Evolutionary conservation across 30 jellyfish, hydroid and myxozoan genomes (phyloP), one percentile per base, ranked within the genome.

Genomic region (Turritopsis rubra): DNA sequence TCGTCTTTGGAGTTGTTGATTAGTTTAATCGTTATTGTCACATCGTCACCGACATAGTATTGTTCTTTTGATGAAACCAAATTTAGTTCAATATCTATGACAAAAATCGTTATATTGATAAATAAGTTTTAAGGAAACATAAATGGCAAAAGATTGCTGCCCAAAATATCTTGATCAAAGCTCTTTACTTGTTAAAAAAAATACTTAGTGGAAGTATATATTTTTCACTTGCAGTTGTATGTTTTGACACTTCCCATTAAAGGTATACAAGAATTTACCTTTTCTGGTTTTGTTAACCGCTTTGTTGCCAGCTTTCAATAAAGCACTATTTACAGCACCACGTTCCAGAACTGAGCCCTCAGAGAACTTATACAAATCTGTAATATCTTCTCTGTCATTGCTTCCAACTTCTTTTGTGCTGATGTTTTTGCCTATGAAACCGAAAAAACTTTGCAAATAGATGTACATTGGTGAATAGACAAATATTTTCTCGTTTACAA

Each of bases 381-480:
- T 89, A 23, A 94, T 87, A 83, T 94, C 99, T 27, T 89, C 76
- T 52, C 95, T 66, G 54, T 54, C 81, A 65, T 53, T 29, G 19
- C 41, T 80, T n/a, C 99, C 99, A 53, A 94, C 94, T 20, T 89
- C 92, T 65, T 94, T 94, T 1, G 97, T 89, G 84, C 96, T 87
- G 66, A 91, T 84, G 16, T 84, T 87, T 82, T 84, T 84, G 18
- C 97, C 97, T 91, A 18, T 41, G 22, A 25, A 21, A 66, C 54
- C 60, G 23, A 19, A 41, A 41, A 3, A 41, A 41, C 60, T 13
- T 41, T 41, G 60, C 13, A 41, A 41, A 41, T 41, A 41, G 60
- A n/a, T 41, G 60, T 13, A 41, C 60, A 5, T 3, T 13, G 13
- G 60, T 41, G 13, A 41, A 5, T 3, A 5, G 5, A 3, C 60